Evolutionary conservation across 2,797 vertebrate genomes (phyloP).

Genomic region (Sebastes wilsoni): DNA sequence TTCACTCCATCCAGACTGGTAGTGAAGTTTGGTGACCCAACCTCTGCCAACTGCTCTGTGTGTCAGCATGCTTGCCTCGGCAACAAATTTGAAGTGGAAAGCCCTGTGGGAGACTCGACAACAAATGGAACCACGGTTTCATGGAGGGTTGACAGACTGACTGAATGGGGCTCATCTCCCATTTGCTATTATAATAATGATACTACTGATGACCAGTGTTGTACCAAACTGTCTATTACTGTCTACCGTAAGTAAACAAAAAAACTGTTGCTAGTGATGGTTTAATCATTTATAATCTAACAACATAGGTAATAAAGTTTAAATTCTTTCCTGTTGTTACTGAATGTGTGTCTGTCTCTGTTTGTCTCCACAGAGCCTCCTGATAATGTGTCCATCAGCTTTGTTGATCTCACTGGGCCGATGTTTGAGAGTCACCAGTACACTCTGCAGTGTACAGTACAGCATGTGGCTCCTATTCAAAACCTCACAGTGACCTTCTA

Average conservation of each 20-base stretch:
- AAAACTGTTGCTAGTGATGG: neutral
- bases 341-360: neutral
- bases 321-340: no score
- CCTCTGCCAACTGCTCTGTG: slow-evolving; percentile 22
- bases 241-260: slow-evolving; percentile 50
- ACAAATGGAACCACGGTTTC: accelerated
- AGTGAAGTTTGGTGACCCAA: slow-evolving; percentile 26
- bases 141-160: slow-evolving; percentile 16
- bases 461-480: slow-evolving; percentile 41
- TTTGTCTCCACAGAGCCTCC: slow-evolving; percentile 63
- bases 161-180: accelerated
- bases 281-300: neutral
- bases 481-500: slow-evolving; percentile 58
- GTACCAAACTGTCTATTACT: neutral
- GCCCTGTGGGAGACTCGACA: accelerated
- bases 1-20: slow-evolving; percentile 44
- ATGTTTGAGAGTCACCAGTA: slow-evolving; percentile 26
- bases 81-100: accelerated
- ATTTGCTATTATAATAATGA: accelerated
- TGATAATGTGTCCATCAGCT: slow-evolving; percentile 48
- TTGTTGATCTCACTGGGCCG: slow-evolving; percentile 27
- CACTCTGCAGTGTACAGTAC: slow-evolving; percentile 56
- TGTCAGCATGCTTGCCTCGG: neutral
- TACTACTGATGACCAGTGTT: accelerated
- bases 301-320: no score